Base-by-base conservation (phyloP, 2,888 invertebrate genomes). In the Drosophila vallismaia region DNA sequence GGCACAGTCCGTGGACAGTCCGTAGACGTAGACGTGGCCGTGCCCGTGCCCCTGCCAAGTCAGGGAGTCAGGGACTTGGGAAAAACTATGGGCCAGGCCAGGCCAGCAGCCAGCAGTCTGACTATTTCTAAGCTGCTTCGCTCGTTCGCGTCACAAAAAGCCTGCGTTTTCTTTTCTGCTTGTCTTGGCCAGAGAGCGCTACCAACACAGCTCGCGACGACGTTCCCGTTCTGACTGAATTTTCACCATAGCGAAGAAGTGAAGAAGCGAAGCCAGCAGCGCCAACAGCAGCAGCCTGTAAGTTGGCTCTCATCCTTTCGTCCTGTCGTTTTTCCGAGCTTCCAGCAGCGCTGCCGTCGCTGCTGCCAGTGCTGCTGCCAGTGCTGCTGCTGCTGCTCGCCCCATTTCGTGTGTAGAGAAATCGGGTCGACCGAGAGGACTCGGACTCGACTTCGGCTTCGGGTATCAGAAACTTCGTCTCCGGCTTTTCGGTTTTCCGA, bases 221-320 rank as follows among this genome's bases (percentile, higher is more conserved):
- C 91, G 91, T 90, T 91, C 91, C 91, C 91, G 91, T 89, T 91
- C 89, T 88, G 89, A 92, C 91, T 92, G 90, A 91, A 48, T 88
- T 90, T 89, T 89, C 90, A 90, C 89, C 90, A 90, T 86, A 79
- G 19, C 19, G 19, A 19, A 19, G 19, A 19, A 19, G 19, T 19
- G 19, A 19, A 19, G 64, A 73, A 62, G 45, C 51, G 70, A 48
- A 56, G 28, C 44, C 71, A 48, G 46, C 54, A 24, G 24, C 36
- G 44, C 42, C 54, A 24, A 19, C 29, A 48, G 46, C 54, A 24
- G 24, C 36, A 36, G 42, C 44, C 44, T 44, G 44, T 24, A 19
- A 19, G 8, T 42, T 42, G 42, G 4, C 19, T 14, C 42, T 42
- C 42, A 14, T 42, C 8, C 42, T 40, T 28, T n/a, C 19, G 50